Percentiles rank a stretch among this genome's conserved stretches.
Conservation (phyloP, 2,888 invertebrate species). For the Fissipunctia ypsillon region DNA sequence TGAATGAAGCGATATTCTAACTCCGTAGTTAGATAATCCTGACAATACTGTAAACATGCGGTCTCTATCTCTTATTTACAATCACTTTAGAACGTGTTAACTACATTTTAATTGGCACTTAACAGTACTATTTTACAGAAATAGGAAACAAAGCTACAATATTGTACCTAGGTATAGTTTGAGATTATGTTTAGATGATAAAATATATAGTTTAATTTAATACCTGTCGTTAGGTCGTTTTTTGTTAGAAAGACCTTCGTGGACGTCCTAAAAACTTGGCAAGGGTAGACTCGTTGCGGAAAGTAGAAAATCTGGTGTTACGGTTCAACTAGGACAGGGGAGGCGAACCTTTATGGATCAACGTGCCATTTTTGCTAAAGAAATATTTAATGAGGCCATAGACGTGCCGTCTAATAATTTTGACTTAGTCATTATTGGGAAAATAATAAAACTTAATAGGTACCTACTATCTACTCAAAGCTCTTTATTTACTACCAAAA, state of each 20-base stretch:
- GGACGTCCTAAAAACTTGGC: not conserved
- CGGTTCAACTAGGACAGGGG: too few species aligned
- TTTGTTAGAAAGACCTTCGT: not conserved
- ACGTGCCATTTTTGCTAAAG: too few species aligned
- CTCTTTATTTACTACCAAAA: too few species aligned
- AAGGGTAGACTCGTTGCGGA: not conserved
- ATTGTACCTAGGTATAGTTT: not conserved
- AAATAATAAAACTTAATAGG: too few species aligned
- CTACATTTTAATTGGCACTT: constrained; percentile 41
- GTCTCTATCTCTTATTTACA: constrained; percentile 27
- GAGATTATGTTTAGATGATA: not conserved
- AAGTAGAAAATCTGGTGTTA: not conserved
- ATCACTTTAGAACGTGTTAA: constrained; percentile 32
- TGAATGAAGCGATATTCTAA: constrained; percentile 23
- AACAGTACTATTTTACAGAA: constrained; percentile 20
- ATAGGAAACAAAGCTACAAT: not conserved
- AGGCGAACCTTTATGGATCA: too few species aligned
- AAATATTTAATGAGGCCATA: too few species aligned
- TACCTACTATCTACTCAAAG: too few species aligned
- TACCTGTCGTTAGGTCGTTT: not conserved
- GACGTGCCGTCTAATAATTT: too few species aligned
- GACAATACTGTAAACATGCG: constrained; percentile 26
- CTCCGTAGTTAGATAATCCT: constrained; percentile 16
- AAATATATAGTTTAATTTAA: not conserved
- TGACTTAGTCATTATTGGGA: too few species aligned